phyloP scores from a whole-genome alignment of 1,140 invertebrate genomes.

The Choristoneura fumiferana region DNA sequence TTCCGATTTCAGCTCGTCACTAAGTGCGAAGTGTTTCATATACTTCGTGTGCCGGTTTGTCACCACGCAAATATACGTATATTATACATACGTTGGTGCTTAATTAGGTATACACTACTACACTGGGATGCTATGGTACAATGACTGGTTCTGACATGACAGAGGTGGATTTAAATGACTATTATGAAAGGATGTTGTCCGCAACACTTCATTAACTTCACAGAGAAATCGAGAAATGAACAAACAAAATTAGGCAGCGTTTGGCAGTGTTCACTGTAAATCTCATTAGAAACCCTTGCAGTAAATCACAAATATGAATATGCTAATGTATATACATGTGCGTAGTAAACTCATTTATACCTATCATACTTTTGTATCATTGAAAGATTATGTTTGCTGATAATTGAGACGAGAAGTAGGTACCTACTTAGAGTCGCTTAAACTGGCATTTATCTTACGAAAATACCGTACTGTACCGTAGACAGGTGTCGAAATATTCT shows the following conservation, averaged over 20 bases:
- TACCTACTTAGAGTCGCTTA: no score
- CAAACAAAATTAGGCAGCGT: neutral
- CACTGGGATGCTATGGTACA: neutral
- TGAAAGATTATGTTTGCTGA: no score
- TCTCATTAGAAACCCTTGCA: neutral
- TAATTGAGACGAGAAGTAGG: no score
- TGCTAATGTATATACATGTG: no score
- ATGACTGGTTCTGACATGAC: neutral
- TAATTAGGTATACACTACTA: neutral
- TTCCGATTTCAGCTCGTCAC: conserved; percentile 21
- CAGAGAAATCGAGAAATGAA: neutral
- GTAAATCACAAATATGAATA: neutral
- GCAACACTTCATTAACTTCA: neutral
- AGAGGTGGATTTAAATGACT: neutral
- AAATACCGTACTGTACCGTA: neutral
- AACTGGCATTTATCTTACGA: no score
- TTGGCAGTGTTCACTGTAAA: neutral
- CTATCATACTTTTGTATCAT: no score
- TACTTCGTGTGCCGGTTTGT: conserved; percentile 5
- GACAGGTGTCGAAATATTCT: conserved; percentile 7
- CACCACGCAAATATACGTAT: neutral
- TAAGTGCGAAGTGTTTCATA: neutral
- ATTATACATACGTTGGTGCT: neutral
- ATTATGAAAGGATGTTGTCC: conserved; percentile 5
- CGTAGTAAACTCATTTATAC: no score